phyloP scores from a whole-genome alignment of 2,797 vertebrate genomes.

The Pitangus sulphuratus region DNA sequence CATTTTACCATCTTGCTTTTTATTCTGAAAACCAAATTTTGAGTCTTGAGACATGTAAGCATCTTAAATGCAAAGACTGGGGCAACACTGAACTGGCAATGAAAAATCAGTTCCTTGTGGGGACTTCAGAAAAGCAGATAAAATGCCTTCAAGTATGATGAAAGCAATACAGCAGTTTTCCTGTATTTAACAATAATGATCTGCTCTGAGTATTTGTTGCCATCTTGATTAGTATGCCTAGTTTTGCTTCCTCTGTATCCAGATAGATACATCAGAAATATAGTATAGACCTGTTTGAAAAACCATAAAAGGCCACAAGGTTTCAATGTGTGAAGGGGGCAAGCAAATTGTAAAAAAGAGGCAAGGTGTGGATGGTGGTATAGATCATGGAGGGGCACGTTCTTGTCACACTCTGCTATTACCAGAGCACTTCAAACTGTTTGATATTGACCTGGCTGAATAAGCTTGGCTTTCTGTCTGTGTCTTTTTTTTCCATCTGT shows the following conservation, averaged over 20 bases:
- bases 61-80: not conserved
- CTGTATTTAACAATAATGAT: not conserved
- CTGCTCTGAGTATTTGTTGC: not conserved
- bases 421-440: not conserved
- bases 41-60: not conserved
- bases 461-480: not conserved
- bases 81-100: fast-evolving
- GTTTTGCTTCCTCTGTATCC: not conserved
- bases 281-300: not conserved
- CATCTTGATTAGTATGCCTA: not conserved
- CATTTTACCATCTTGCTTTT: not conserved
- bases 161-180: not conserved
- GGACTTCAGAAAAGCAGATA: not conserved
- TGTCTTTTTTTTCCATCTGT: not conserved
- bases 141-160: not conserved
- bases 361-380: not conserved
- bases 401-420: not conserved
- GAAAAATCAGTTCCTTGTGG: not conserved
- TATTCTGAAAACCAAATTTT: not conserved
- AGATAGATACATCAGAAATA: not conserved
- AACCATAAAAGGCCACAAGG: not conserved
- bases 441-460: not conserved
- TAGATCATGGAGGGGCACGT: not conserved
- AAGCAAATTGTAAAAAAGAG: not conserved
- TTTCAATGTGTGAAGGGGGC: not conserved